Base-by-base conservation (phyloP, 1,140 invertebrate species). In the Drosophila grimshawi region DNA sequence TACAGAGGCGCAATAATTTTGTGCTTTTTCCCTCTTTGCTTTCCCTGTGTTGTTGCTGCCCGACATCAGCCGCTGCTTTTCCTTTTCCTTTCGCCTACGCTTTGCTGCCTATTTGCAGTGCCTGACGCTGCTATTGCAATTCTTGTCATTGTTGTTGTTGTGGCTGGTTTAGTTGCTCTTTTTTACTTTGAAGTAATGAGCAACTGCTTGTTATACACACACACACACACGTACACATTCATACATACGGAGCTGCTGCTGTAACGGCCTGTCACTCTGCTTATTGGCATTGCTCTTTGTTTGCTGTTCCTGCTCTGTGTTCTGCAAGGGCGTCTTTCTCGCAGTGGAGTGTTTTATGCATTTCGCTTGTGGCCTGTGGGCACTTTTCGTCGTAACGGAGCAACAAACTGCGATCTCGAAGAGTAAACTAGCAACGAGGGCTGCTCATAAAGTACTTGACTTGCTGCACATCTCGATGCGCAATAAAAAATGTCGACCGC, bases 221-320 rank as follows among this genome's bases (percentile, higher is more conserved):
- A 19, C 19, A 19, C 5, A 5, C 5, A 33, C 5, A 39, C n/a
- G 39, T 10, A 41, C 39, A 41, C n/a, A n/a, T 32, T 53, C 52
- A 6, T n/a, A 7, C 3, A 4, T 43, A 19, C 0, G 39, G 10
- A 7, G 10, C 8, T 59, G 59, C 41, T 68, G 45, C 57, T 64
- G 65, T 53, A 46, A 39, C 43, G 51, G 75, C 64, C 37, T 70
- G 76, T 61, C 72, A 78, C 65, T 78, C 65, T 70, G 49, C 49
- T 78, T 78, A 70, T 78, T 75, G 65, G 70, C 64, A 74, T 74
- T 69, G 53, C 59, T 73, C 64, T 74, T 77, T 77, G 59, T 78
- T 61, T 63, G 35, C 37, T 30, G 19, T 49, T 55, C 63, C 52
- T 65, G 39, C 8, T 51, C 52, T 65, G 39, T 5, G 35, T 30